phyloP scores from a whole-genome alignment of 2,797 vertebrate species.

The Lithobates pipiens region DNA sequence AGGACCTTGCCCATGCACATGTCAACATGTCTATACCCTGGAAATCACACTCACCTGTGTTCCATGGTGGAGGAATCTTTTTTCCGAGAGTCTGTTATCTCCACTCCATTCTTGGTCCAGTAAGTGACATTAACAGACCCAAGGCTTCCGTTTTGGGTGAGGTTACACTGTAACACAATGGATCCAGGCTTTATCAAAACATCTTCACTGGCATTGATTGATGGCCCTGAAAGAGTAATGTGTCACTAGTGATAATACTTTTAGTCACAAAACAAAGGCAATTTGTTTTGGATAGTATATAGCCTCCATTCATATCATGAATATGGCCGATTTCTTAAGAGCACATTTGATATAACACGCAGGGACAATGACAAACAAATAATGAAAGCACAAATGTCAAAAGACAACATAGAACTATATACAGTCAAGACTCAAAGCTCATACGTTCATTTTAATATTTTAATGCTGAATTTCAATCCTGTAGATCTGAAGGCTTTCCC shows the following conservation, averaged over 20 bases:
- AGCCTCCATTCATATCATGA: background rate
- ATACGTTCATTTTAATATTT: too few relatives aligned
- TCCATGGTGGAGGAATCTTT: slow-evolving; percentile 69
- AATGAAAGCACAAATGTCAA: slow-evolving; percentile 15
- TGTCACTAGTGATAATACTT: slow-evolving; percentile 17
- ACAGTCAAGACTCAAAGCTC: background rate
- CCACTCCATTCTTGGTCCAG: slow-evolving; percentile 94
- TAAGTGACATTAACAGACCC: slow-evolving; percentile 75
- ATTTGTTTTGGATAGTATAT: too few relatives aligned
- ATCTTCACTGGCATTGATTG: slow-evolving; percentile 90
- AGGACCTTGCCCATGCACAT: too few relatives aligned
- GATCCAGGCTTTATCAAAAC: slow-evolving; percentile 77
- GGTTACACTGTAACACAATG: slow-evolving; percentile 89
- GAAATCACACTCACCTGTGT: slow-evolving; percentile 80
- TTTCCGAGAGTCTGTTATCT: slow-evolving; percentile 84
- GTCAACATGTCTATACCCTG: background rate
- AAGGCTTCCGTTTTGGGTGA: slow-evolving; percentile 87
- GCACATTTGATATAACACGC: background rate
- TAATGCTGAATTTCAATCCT: too few relatives aligned
- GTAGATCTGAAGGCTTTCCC: too few relatives aligned
- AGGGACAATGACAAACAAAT: slow-evolving; percentile 34
- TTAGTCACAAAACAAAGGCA: background rate
- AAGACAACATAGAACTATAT: background rate
- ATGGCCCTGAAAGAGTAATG: slow-evolving; percentile 88
- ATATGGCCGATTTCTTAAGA: background rate